Conservation (phyloP, 1,140 invertebrate genomes). For the Drosophila nannoptera region DNA sequence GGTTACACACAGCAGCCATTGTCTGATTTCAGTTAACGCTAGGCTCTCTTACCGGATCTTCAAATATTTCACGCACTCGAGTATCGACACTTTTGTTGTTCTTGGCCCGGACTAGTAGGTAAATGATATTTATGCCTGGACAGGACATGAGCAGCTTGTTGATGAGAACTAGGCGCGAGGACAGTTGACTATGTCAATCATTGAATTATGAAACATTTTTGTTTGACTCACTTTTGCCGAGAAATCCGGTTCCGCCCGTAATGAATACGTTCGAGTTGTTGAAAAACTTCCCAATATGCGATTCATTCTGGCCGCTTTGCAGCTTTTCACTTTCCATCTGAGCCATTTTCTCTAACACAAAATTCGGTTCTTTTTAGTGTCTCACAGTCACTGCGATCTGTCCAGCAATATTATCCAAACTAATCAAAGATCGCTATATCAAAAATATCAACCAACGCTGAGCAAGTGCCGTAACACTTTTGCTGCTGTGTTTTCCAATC, state of each 20-base stretch:
- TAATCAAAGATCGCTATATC: background rate
- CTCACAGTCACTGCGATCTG: background rate
- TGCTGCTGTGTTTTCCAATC: slow-evolving; percentile 10
- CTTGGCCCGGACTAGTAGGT: slow-evolving; percentile 88
- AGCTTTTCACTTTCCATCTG: background rate
- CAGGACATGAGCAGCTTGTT: slow-evolving; percentile 91
- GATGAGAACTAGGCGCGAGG: slow-evolving; percentile 80
- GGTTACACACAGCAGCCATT: background rate
- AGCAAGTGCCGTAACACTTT: slow-evolving; percentile 7
- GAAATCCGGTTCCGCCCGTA: slow-evolving; percentile 88
- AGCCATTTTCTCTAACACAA: background rate
- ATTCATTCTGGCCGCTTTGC: background rate
- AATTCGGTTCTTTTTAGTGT: background rate
- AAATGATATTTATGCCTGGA: slow-evolving; percentile 86
- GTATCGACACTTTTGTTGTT: slow-evolving; percentile 86
- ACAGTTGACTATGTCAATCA: too few relatives aligned
- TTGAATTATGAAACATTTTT: background rate
- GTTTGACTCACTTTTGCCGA: slow-evolving; percentile 84
- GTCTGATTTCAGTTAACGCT: too few relatives aligned
- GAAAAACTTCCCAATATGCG: slow-evolving; percentile 16
- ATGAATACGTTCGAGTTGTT: slow-evolving; percentile 83
- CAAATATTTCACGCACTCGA: slow-evolving; percentile 84
- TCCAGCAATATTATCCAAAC: background rate
- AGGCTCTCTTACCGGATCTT: slow-evolving; percentile 82
- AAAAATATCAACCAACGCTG: background rate